Evolutionary conservation across 2,888 invertebrate species (phyloP).

Genomic region (Atrina japonica): DNA sequence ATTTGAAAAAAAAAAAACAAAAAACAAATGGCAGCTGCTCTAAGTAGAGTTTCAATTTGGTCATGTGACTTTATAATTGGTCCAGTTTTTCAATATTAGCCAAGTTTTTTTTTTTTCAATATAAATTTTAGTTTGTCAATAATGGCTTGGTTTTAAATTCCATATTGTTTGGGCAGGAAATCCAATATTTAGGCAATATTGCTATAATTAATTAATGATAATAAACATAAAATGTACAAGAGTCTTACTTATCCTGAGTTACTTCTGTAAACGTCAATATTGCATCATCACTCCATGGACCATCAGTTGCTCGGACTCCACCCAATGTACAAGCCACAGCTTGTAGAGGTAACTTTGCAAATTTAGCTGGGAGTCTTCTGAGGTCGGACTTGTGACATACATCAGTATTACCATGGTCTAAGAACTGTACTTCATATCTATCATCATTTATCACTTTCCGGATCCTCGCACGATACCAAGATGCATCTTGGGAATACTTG

Average conservation of each 20-base stretch:
- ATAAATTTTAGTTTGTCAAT: too few species aligned
- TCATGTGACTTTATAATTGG: too few species aligned
- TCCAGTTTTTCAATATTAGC: too few species aligned
- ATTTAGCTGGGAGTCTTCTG: slow-evolving; percentile 66
- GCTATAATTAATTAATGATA: neutral
- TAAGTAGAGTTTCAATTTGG: too few species aligned
- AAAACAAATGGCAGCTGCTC: too few species aligned
- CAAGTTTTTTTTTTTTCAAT: too few species aligned
- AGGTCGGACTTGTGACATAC: slow-evolving; percentile 60
- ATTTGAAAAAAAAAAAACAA: too few species aligned
- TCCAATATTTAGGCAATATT: neutral
- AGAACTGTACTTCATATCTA: slow-evolving; percentile 64
- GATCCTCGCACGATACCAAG: slow-evolving; percentile 72
- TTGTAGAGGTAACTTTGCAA: slow-evolving; percentile 66
- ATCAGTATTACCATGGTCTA: slow-evolving; percentile 78
- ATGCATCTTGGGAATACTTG: slow-evolving; percentile 67
- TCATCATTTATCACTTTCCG: slow-evolving; percentile 41
- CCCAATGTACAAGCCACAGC: slow-evolving; percentile 70
- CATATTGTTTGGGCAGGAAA: neutral
- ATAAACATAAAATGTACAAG: neutral
- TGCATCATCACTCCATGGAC: slow-evolving; percentile 62
- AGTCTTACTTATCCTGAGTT: slow-evolving; percentile 62
- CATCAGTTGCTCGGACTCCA: slow-evolving; percentile 55
- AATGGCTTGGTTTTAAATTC: neutral
- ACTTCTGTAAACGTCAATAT: slow-evolving; percentile 55